A percentile compares a stretch with the other conserved stretches of the same genome.
Conservation (phyloP, 2,113 vertebrate species). For the Salvelinus sp. region DNA sequence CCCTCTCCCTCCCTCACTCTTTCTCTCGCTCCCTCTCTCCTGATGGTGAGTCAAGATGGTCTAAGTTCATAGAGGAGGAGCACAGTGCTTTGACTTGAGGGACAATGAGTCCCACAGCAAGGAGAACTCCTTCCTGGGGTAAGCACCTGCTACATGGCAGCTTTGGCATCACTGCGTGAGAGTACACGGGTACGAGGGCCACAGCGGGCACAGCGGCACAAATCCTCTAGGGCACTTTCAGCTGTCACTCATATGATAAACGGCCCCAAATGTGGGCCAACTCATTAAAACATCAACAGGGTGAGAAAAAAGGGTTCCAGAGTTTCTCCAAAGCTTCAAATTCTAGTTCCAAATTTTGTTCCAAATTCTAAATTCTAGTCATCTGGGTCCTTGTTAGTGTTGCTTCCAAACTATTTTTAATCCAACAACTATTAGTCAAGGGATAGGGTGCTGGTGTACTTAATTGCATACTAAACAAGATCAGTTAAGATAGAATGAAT, state of each 20-base stretch:
- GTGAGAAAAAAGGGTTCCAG: background rate
- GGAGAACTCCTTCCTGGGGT: constrained; percentile 34
- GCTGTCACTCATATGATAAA: constrained; percentile 19
- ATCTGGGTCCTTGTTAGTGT: background rate
- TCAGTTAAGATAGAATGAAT: background rate
- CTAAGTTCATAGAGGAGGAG: constrained; percentile 29
- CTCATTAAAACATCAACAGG: background rate
- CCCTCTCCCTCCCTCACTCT: too few relatives aligned
- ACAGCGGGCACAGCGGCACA: constrained; percentile 3
- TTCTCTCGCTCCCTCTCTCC: constrained; percentile 37
- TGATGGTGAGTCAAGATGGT: constrained; percentile 56
- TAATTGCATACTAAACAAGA: background rate
- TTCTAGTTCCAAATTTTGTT: background rate
- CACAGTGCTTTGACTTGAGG: constrained; percentile 48
- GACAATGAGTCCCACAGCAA: constrained; percentile 10
- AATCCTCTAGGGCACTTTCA: too few relatives aligned
- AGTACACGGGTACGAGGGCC: constrained; percentile 21
- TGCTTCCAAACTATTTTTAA: background rate
- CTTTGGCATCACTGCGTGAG: constrained; percentile 39
- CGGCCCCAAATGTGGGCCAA: constrained; percentile 17
- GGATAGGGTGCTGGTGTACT: background rate
- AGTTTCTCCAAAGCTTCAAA: background rate
- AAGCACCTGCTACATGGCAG: constrained; percentile 56
- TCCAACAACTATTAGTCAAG: background rate
- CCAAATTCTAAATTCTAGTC: background rate